Evolutionary conservation across 2,113 vertebrate genomes (phyloP).

Genomic region (Pterocles burchelli): DNA sequence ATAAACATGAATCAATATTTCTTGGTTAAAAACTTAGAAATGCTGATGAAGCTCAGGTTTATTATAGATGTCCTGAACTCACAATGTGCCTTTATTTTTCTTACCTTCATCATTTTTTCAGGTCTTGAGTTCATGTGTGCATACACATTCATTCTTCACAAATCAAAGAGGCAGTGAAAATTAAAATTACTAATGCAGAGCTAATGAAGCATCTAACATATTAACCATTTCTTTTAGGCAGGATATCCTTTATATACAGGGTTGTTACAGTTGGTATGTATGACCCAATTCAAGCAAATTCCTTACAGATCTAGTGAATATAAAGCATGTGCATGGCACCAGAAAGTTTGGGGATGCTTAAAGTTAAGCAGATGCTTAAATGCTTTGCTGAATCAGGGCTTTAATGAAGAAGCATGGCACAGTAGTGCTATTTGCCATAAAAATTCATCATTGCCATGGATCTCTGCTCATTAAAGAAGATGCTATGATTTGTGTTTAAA

Average conservation of each 20-base stretch:
- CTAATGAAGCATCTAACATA: background rate
- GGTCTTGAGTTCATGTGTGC: background rate
- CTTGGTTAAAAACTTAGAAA: conserved; percentile 80
- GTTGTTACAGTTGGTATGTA: background rate
- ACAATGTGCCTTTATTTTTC: conserved; percentile 55
- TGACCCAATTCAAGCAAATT: background rate
- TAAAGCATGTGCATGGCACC: background rate
- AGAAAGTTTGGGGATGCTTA: conserved; percentile 2
- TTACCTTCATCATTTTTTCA: conserved; percentile 17
- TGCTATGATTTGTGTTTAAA: conserved; percentile 45
- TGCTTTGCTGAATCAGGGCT: conserved; percentile 46
- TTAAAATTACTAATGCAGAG: conserved; percentile 30
- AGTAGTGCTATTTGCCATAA: conserved; percentile 46
- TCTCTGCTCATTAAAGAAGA: conserved; percentile 49
- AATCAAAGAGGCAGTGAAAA: conserved; percentile 31
- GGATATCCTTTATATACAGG: background rate
- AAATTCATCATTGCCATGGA: conserved; percentile 34
- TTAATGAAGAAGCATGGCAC: conserved; percentile 43
- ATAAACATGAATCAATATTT: conserved; percentile 83
- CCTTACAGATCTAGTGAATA: background rate
- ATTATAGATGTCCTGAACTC: conserved; percentile 61
- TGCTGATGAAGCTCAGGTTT: conserved; percentile 75
- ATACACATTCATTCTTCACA: conserved; percentile 24
- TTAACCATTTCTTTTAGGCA: conserved; percentile 11
- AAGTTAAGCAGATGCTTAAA: conserved; percentile 40